Percentiles rank a stretch among this genome's conserved stretches.
These are phyloP conservation scores for Calidris pygmaea DNA, from an alignment of 2,113 vertebrate species.

Conservation along the genomic window DNA sequence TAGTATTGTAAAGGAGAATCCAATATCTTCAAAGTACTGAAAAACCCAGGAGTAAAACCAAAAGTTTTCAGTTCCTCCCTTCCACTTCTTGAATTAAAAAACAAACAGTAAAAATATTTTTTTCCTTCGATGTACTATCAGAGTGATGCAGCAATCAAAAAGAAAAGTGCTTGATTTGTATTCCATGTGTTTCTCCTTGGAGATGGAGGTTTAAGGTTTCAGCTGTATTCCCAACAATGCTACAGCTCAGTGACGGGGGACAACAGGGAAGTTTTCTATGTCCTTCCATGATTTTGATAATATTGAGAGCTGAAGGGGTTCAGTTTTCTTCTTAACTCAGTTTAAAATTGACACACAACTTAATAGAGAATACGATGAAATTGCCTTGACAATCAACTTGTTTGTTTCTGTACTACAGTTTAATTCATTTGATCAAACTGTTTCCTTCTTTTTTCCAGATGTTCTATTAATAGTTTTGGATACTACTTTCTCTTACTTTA, in stretches of 20 bases:
- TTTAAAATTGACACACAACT: neutral
- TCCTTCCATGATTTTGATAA: neutral
- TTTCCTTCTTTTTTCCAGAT: neutral
- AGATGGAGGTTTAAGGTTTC: neutral
- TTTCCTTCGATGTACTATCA: conserved; percentile 2
- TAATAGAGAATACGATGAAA: neutral
- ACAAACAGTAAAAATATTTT: neutral
- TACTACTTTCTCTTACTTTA: neutral
- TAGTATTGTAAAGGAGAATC: neutral
- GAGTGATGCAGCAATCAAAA: neutral
- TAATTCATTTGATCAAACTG: neutral
- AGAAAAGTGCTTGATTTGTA: neutral
- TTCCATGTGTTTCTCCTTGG: neutral
- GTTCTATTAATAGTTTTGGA: neutral
- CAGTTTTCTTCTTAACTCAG: neutral
- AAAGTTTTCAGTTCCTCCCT: neutral
- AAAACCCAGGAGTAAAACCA: neutral
- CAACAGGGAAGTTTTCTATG: neutral
- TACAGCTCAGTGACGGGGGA: neutral
- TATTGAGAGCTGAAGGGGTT: neutral
- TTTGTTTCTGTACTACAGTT: neutral
- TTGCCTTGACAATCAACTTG: neutral
- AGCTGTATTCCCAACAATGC: neutral
- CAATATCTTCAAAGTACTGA: neutral
- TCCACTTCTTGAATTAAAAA: conserved; percentile 7